phyloP scores from a whole-genome alignment of 2,888 invertebrate species.

The Ophonus ardosiacus region DNA sequence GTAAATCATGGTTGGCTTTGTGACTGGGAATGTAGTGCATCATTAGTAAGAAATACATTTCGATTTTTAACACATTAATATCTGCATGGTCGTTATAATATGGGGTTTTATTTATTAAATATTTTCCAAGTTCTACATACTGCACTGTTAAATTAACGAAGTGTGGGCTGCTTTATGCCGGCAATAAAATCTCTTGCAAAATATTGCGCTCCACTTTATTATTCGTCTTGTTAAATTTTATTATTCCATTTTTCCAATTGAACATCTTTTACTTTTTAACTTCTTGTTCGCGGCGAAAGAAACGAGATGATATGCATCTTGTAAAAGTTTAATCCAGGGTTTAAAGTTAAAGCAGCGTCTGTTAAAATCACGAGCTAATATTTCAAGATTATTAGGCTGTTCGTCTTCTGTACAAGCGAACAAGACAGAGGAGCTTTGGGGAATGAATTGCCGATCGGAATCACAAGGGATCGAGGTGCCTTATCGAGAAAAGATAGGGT shows the following conservation, averaged over 20 bases:
- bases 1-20: too few species aligned
- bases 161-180: background rate
- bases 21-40: too few species aligned
- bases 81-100: too few species aligned
- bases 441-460: constrained; percentile 19
- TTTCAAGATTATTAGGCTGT: constrained; percentile 29
- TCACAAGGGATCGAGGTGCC: background rate
- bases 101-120: too few species aligned
- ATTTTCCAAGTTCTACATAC: too few species aligned
- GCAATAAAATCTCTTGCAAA: background rate
- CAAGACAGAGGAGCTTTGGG: constrained; percentile 11
- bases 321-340: background rate
- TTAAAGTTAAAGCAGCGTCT: background rate
- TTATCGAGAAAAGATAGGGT: background rate
- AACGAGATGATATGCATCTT: background rate
- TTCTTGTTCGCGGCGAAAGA: background rate
- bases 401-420: constrained; percentile 8
- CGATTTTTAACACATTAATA: too few species aligned
- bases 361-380: constrained; percentile 35
- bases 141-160: background rate
- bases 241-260: background rate
- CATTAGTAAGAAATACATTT: too few species aligned
- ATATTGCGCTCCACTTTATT: background rate
- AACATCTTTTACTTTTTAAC: background rate
- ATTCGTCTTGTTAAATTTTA: background rate